A percentile compares a stretch with the other conserved stretches of the same genome.
Conservation (phyloP, 1,140 invertebrate genomes). For the Lucilia sericata region DNA sequence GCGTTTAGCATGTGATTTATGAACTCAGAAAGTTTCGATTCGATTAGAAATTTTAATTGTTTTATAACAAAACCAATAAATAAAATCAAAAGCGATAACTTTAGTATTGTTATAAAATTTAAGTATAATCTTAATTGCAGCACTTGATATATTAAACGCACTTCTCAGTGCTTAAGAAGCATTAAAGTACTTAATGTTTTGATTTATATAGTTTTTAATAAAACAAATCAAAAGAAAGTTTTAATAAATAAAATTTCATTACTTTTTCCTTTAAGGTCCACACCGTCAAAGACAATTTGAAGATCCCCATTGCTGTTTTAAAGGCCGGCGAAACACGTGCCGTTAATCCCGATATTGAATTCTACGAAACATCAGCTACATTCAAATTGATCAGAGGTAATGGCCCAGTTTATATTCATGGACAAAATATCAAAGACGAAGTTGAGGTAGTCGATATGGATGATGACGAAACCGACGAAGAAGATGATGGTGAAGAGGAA, state of each 20-base stretch:
- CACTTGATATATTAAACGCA: neutral
- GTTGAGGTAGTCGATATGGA: conserved; percentile 80
- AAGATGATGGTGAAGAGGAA: conserved; percentile 77
- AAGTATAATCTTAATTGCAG: neutral
- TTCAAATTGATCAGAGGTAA: conserved; percentile 79
- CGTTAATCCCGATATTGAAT: conserved; percentile 83
- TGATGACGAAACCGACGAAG: conserved; percentile 82
- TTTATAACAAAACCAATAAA: neutral
- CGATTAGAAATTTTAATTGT: neutral
- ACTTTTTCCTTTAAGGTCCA: conserved; percentile 72
- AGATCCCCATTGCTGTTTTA: conserved; percentile 82
- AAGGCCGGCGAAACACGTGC: conserved; percentile 82
- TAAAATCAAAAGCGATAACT: neutral
- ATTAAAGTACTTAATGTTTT: no score
- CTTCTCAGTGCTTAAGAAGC: no score
- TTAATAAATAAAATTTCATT: neutral
- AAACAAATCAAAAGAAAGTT: no score
- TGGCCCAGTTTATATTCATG: conserved; percentile 85
- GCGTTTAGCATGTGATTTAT: neutral
- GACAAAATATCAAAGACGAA: conserved; percentile 81
- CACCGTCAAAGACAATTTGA: conserved; percentile 84
- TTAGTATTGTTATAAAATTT: no score
- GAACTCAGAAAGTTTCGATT: neutral
- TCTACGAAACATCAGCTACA: conserved; percentile 86
- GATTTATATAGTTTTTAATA: no score